These are phyloP conservation scores for Micropterix aruncella DNA, from an alignment of 2,888 invertebrate species.

Conservation along the genomic window DNA sequence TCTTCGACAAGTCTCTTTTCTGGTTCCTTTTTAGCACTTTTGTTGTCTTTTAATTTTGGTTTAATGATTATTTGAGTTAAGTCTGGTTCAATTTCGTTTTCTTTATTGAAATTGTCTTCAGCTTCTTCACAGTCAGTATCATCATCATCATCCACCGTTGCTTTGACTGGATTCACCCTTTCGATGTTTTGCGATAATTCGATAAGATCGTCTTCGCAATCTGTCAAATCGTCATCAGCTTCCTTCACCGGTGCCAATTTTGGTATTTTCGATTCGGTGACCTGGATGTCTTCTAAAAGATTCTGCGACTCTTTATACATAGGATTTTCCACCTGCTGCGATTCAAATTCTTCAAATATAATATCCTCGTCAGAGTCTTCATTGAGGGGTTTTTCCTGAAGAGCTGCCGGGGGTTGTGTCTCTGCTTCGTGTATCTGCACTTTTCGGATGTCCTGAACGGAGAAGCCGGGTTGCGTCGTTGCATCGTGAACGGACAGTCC, in stretches of 20 bases:
- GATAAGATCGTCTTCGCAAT: neutral
- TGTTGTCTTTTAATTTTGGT: too few relatives aligned
- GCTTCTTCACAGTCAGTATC: neutral
- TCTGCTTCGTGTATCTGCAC: neutral
- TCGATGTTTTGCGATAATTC: neutral
- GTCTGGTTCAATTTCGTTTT: too few relatives aligned
- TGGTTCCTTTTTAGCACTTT: too few relatives aligned
- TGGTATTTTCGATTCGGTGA: neutral
- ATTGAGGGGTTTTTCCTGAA: too few relatives aligned
- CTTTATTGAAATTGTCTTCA: too few relatives aligned
- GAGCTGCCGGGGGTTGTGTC: neutral
- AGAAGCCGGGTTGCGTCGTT: neutral
- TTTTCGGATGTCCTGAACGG: neutral
- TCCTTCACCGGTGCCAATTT: neutral
- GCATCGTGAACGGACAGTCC: neutral
- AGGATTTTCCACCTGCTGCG: neutral
- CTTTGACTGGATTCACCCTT: neutral
- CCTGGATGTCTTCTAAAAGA: neutral
- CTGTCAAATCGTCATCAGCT: neutral
- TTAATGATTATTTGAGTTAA: too few relatives aligned
- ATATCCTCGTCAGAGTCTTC: neutral
- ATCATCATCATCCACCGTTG: neutral
- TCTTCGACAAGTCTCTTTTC: too few relatives aligned
- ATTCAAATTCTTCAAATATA: neutral
- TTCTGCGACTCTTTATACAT: neutral